A percentile compares a stretch with the other conserved stretches of the same genome.
phyloP scores from a whole-genome alignment of 2,888 invertebrate species.

The Hyalella azteca region DNA sequence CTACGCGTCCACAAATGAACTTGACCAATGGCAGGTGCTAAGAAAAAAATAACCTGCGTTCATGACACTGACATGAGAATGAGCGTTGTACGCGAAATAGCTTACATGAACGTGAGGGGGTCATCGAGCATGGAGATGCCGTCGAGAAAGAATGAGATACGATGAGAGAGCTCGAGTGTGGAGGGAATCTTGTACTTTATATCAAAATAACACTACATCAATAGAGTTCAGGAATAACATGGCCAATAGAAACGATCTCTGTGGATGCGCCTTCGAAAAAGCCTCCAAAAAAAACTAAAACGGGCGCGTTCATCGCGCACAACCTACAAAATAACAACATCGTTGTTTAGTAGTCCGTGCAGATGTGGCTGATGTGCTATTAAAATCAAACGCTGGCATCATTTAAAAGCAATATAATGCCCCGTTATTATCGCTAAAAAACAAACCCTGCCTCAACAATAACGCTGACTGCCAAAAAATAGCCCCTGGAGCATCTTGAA shows the following conservation, averaged over 20 bases:
- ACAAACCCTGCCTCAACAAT: too few species aligned
- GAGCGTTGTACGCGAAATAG: not conserved
- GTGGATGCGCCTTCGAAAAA: slow-evolving; percentile 17
- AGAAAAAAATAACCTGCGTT: slow-evolving; percentile 4
- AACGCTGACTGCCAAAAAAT: not conserved
- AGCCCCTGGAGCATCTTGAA: slow-evolving; percentile 4
- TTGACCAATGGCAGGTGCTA: slow-evolving; percentile 37
- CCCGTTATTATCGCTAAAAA: too few species aligned
- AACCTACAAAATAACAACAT: not conserved
- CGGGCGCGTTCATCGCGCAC: slow-evolving; percentile 9
- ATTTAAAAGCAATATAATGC: too few species aligned
- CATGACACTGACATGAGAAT: not conserved
- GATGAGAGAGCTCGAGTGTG: not conserved
- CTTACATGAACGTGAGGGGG: slow-evolving; percentile 24
- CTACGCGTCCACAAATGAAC: slow-evolving; percentile 24
- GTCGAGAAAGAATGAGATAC: not conserved
- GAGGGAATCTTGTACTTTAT: not conserved
- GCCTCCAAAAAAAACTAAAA: not conserved
- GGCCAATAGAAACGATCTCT: not conserved
- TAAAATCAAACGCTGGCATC: too few species aligned
- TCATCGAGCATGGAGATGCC: slow-evolving; percentile 14
- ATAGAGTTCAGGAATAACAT: not conserved
- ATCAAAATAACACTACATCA: not conserved
- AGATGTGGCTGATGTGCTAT: too few species aligned
- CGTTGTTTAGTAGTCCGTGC: too few species aligned